Conservation (phyloP, 2,888 invertebrate genomes). For the Hyles lineata region DNA sequence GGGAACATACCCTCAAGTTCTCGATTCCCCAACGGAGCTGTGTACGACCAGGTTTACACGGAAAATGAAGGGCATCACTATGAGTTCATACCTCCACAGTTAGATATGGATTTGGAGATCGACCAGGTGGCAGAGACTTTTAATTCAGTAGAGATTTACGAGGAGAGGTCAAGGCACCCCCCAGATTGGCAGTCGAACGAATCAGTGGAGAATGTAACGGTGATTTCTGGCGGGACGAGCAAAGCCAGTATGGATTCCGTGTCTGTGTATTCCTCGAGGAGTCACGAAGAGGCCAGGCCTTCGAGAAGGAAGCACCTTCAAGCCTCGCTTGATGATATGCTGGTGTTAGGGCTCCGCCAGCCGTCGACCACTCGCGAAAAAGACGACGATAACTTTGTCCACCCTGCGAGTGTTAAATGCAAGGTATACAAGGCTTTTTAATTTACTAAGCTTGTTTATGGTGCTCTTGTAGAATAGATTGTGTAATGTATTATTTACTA, state of each 20-base stretch:
- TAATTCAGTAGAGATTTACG: conserved; percentile 76
- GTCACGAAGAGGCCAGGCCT: conserved; percentile 80
- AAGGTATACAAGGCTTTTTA: conserved; percentile 57
- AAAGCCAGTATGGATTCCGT: conserved; percentile 82
- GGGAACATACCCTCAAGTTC: conserved; percentile 69
- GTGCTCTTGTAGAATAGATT: not conserved
- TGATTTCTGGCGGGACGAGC: conserved; percentile 68
- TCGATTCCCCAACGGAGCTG: conserved; percentile 62
- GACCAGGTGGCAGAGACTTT: conserved; percentile 69
- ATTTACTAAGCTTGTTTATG: not conserved
- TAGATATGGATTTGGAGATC: conserved; percentile 65
- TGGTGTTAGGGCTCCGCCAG: conserved; percentile 75
- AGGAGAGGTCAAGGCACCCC: conserved; percentile 62
- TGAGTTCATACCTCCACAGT: conserved; percentile 66
- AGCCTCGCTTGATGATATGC: conserved; percentile 86
- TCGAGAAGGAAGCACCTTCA: conserved; percentile 67
- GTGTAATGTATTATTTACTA: not conserved
- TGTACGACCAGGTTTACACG: conserved; percentile 78
- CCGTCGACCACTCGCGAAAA: conserved; percentile 53
- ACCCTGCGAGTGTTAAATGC: conserved; percentile 72
- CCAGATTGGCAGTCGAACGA: conserved; percentile 69
- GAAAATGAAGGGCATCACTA: conserved; percentile 76
- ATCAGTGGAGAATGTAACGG: conserved; percentile 85
- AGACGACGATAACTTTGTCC: conserved; percentile 76
- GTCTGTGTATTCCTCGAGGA: conserved; percentile 85